Evolutionary conservation across 2,888 invertebrate species (phyloP), one percentile per base, ranked within the genome.

Genomic region (Drosophila mayaguana): DNA sequence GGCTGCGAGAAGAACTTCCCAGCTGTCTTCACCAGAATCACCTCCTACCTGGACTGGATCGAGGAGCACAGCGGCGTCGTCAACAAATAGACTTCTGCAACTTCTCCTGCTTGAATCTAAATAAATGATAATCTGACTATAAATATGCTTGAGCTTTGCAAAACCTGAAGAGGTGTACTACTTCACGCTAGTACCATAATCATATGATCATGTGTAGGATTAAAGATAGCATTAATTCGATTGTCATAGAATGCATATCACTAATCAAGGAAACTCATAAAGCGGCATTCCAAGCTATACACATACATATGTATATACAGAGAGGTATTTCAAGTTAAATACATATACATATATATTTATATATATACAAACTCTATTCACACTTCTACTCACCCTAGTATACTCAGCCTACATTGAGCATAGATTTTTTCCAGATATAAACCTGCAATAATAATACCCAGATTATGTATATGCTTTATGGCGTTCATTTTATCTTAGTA

Each of bases 11-110:
- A 59, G 55, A 83, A 86, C 16, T 89, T 57, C n/a, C 91, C 91
- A n/a, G 83, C 80, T 8, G 91, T 80, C 16, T 91, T 88, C 63
- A 92, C 92, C 3, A 81, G 93, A 20, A 73, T 92, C 11, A 90
- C 92, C 8, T 59, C 83, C 14, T 92, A 90, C 64, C 74, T 92
- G 76, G 90, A 91, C 56, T 92, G 92, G 92, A 92, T 92, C 36
- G 79, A 82, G 40, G 66, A 75, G 0, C 70, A 75, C 18, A 80
- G 77, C 25, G 90, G 88, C 36, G 76, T 91, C 32, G 77, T 73
- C 25, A 90, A 88, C 71, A 79, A 85, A 28, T 90, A 84, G 90
- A 78, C 38, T 63, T 61, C 5, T 28, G 11, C 22, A 1, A 18
- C n/a, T 28, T 1, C n/a, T 40, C 25, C 9, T 7, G 0, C 3